These are phyloP conservation scores for Hedychridium roseum DNA, from an alignment of 2,888 invertebrate genomes.

Conservation along the genomic window DNA sequence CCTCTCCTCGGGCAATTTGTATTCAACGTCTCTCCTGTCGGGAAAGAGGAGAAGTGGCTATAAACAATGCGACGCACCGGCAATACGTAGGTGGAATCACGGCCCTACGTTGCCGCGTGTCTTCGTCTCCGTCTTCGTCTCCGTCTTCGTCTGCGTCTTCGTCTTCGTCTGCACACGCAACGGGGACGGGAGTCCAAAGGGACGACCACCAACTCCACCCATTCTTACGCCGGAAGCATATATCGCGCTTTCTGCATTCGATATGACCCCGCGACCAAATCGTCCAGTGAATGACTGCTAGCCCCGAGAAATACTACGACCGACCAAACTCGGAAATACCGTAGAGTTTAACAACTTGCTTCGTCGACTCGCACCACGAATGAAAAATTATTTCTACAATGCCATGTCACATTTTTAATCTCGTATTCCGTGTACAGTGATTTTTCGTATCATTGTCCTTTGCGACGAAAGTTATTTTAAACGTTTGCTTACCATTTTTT, in stretches of 20 bases:
- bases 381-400: no score
- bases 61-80: constrained; percentile 61
- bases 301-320: no score
- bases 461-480: no score
- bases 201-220: constrained; percentile 53
- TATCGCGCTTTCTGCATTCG: constrained; percentile 59
- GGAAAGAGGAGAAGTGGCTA: constrained; percentile 60
- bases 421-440: no score
- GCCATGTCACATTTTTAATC: no score
- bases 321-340: no score
- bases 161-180: constrained; percentile 5
- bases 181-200: constrained; percentile 38
- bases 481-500: no score
- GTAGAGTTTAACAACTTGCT: no score
- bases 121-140: constrained; percentile 2
- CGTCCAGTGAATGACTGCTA: constrained; percentile 26
- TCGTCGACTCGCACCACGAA: no score
- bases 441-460: no score
- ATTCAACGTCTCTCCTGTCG: constrained; percentile 56
- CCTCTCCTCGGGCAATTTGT: constrained; percentile 53
- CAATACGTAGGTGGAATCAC: constrained; percentile 55
- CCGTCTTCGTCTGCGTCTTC: constrained; percentile 4
- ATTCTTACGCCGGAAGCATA: constrained; percentile 57
- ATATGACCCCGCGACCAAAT: constrained; percentile 47
- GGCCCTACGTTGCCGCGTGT: no score